Evolutionary conservation across 2,113 vertebrate genomes (phyloP).

Genomic region (Toxotes jaculatrix): DNA sequence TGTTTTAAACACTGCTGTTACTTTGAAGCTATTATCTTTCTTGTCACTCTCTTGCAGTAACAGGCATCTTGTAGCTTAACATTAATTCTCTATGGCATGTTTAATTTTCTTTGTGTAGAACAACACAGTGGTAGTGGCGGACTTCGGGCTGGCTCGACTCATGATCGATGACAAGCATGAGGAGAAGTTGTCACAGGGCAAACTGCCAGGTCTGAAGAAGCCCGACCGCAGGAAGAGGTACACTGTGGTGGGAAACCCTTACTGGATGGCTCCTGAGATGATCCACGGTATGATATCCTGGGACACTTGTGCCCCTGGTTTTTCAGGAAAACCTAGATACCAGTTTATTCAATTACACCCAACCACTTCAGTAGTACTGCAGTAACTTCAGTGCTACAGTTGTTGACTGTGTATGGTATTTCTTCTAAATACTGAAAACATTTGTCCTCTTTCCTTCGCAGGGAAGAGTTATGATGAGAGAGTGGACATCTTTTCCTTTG

Average conservation of each 20-base stretch:
- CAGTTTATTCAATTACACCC: background rate
- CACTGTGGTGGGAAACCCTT: constrained; percentile 98
- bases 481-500: constrained; percentile 98
- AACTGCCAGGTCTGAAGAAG: constrained; percentile 89
- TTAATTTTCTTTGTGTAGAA: constrained; percentile 50
- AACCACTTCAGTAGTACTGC: background rate
- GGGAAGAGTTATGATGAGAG: constrained; percentile 97
- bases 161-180: constrained; percentile 94
- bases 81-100: background rate
- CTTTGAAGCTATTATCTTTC: background rate
- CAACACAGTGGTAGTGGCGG: constrained; percentile 94
- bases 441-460: constrained; percentile 60
- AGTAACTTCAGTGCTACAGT: background rate
- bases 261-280: constrained; percentile 99
- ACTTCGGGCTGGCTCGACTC: constrained; percentile 94
- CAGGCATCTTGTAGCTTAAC: background rate
- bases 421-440: background rate
- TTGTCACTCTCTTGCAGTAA: background rate
- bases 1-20: background rate
- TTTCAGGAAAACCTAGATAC: background rate
- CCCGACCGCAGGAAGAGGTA: constrained; percentile 95
- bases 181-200: constrained; percentile 81
- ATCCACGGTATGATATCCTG: constrained; percentile 90
- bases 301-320: constrained; percentile 2
- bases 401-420: background rate